Percentiles rank a stretch among this genome's conserved stretches.
Evolutionary conservation across 2,797 vertebrate species (phyloP).

Genomic region (Sebastiscus tertius): DNA sequence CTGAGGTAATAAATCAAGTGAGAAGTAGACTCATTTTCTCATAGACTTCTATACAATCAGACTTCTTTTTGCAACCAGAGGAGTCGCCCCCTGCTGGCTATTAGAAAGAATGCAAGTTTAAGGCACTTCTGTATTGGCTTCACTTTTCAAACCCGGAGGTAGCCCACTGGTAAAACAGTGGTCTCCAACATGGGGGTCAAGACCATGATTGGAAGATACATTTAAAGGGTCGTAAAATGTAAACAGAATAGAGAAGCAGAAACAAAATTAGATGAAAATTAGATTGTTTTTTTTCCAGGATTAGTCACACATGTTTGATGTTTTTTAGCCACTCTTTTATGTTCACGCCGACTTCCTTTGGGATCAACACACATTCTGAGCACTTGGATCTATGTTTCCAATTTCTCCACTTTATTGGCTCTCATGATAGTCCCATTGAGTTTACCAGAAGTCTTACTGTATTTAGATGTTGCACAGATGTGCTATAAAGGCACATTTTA

Average conservation of each 20-base stretch:
- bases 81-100: not conserved
- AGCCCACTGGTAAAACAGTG: not conserved
- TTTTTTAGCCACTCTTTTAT: not conserved
- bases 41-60: not conserved
- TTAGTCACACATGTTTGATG: not conserved
- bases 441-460: conserved; percentile 43
- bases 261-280: not conserved
- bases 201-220: not conserved
- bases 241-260: not conserved
- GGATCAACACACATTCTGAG: not conserved
- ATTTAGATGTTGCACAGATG: conserved; percentile 53
- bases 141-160: fast-evolving
- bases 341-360: not conserved
- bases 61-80: not conserved
- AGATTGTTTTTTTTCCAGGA: not conserved
- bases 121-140: not conserved
- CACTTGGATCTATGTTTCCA: not conserved
- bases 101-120: not conserved
- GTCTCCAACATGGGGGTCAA: not conserved
- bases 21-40: not conserved
- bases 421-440: not conserved
- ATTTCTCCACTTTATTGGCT: not conserved
- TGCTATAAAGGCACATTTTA: conserved; percentile 29
- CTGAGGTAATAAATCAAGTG: not conserved
- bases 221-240: not conserved